Percentiles rank a stretch among this genome's conserved stretches.
Evolutionary conservation across 1,140 invertebrate genomes (phyloP).

Genomic region (Branchinecta lindahli): DNA sequence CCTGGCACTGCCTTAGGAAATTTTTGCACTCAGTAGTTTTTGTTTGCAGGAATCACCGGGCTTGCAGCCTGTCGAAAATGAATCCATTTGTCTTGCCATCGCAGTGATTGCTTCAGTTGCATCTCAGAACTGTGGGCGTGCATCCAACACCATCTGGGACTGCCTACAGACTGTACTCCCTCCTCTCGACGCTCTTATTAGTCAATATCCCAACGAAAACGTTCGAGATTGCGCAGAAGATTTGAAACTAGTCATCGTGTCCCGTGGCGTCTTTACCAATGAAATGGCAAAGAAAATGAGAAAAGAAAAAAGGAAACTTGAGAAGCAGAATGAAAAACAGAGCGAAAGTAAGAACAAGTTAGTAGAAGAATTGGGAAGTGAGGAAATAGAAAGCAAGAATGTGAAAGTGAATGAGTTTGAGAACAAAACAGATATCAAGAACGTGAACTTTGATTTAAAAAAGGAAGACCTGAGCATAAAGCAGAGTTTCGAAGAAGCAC

Average conservation of each 20-base stretch:
- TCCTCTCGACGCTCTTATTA: neutral
- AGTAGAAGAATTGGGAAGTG: neutral
- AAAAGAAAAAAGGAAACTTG: neutral
- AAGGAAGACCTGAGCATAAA: neutral
- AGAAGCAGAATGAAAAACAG: neutral
- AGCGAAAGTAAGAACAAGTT: neutral
- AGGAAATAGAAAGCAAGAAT: neutral
- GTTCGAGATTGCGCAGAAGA: neutral
- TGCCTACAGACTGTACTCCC: neutral
- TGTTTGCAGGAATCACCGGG: neutral
- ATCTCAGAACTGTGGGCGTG: neutral
- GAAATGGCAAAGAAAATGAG: constrained; percentile 3
- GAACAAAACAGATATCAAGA: neutral
- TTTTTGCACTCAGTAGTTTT: too few relatives aligned
- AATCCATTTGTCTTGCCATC: neutral
- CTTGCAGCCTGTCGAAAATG: neutral
- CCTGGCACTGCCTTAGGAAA: too few relatives aligned
- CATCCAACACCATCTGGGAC: neutral
- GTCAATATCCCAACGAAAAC: neutral
- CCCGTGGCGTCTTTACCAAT: neutral
- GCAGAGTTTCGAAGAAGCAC: neutral
- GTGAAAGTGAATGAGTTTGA: neutral
- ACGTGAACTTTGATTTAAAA: neutral
- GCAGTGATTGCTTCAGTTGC: neutral
- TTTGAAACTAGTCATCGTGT: neutral